Percentiles rank a stretch among this genome's conserved stretches.
Evolutionary conservation across 2,888 invertebrate genomes (phyloP).

Genomic region (Apotomis capreana): DNA sequence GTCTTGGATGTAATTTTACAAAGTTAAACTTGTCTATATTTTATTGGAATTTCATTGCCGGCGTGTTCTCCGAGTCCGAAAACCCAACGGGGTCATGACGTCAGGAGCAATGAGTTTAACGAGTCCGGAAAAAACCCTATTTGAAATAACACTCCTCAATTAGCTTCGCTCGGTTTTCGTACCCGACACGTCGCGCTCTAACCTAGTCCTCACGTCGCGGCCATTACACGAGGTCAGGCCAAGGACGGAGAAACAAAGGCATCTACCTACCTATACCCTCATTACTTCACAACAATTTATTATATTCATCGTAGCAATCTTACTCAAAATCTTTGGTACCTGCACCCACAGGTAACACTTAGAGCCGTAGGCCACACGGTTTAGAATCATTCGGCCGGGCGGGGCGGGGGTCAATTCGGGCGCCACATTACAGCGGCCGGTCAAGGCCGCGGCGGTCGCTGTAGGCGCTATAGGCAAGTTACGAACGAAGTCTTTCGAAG

Average conservation of each 20-base stretch:
- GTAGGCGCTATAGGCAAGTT: background rate
- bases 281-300: conserved; percentile 8
- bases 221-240: conserved; percentile 13
- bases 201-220: background rate
- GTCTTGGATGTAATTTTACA: too few species aligned
- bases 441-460: conserved; percentile 11
- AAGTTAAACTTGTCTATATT: too few species aligned
- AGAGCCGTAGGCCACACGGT: background rate
- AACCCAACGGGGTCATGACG: too few species aligned
- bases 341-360: background rate
- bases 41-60: too few species aligned
- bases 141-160: too few species aligned
- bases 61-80: too few species aligned
- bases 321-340: conserved; percentile 12
- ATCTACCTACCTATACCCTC: background rate
- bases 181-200: background rate
- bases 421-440: conserved; percentile 4
- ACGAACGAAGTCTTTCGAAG: background rate
- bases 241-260: background rate
- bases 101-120: too few species aligned
- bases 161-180: background rate
- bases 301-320: conserved; percentile 13
- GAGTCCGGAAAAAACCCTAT: too few species aligned
- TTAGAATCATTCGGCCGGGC: background rate
- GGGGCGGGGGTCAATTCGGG: conserved; percentile 6